A percentile compares a stretch with the other conserved stretches of the same genome.
These are phyloP conservation scores for Lasaia peninsularis DNA, from an alignment of 1,140 invertebrate genomes.

Conservation along the genomic window DNA sequence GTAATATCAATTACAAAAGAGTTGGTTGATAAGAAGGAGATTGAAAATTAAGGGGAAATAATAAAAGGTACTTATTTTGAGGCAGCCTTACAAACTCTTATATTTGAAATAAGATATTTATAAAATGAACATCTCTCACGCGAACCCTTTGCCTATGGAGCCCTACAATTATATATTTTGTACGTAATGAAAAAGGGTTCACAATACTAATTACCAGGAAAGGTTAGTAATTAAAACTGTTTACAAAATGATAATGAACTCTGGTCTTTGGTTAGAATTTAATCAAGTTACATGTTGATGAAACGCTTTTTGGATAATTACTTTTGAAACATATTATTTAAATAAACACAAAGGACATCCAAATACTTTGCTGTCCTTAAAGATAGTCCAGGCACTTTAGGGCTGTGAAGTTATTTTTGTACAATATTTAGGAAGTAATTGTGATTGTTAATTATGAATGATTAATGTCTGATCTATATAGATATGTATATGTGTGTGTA, in stretches of 20 bases:
- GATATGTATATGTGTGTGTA: no score
- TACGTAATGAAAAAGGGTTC: constrained; percentile 36
- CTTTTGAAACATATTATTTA: not conserved
- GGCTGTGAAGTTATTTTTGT: not conserved
- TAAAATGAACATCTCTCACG: not conserved
- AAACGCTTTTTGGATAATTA: not conserved
- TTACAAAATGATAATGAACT: constrained; percentile 36
- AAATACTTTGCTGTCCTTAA: not conserved
- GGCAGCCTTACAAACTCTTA: not conserved
- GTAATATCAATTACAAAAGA: not conserved
- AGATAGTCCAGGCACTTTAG: not conserved
- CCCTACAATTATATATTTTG: constrained; percentile 31
- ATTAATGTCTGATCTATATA: no score
- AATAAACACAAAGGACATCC: not conserved
- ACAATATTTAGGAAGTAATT: not conserved
- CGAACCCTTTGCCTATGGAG: constrained; percentile 16
- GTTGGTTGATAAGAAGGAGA: not conserved
- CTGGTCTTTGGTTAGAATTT: constrained; percentile 16
- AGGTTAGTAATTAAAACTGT: constrained; percentile 37
- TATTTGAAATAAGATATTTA: constrained; percentile 25
- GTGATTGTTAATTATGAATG: no score
- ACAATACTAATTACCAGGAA: constrained; percentile 28
- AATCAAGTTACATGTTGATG: constrained; percentile 2
- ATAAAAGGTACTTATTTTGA: not conserved
- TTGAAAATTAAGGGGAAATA: not conserved